Base-by-base conservation (phyloP, 1,140 invertebrate species). In the Belonocnema kinseyi region DNA sequence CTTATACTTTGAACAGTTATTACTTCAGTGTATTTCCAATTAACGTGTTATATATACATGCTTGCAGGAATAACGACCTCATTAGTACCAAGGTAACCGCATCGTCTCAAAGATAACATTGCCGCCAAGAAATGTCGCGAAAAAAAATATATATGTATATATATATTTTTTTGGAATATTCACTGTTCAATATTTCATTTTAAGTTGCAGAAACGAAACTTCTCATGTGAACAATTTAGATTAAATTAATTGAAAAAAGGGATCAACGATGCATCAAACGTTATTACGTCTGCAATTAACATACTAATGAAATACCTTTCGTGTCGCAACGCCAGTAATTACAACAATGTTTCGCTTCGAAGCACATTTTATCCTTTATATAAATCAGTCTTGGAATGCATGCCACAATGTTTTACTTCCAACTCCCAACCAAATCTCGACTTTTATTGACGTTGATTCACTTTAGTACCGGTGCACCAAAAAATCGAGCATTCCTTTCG, bases 41-140 rank as follows among this genome's bases (percentile, higher is more conserved):
- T 58, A 58, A 58, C 21, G 56, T 58, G 56, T 58, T 66, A 66
- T 46, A 66, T 40, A 66, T 40, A 66, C 61, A 40, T 66, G 26
- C 3, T 66, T 66, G n/a, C 61, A 33, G 61, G 46, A 84, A 83
- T 80, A 84, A 84, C 79, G 77, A 76, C 82, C 85, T 86, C 85
- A 80, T 89, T 89, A 88, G 81, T 77, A 77, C 76, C 84, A 85
- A 87, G 79, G 82, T 80, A 79, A 78, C 71, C 53, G 58, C 72
- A 73, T 76, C 75, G 53, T 58, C 73, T 66, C 61, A 46, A 66
- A 66, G 33, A 66, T 66, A 66, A 66, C 61, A 66, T 33, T 66
- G 61, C 26, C 61, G 26, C 26, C 33, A n/a, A 66, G 53, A 76
- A 77, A 79, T 61, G 2, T 72, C 61, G 19, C 14, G 73, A 50